phyloP scores from a whole-genome alignment of 2,797 vertebrate species.

The Enteromius mattozi region DNA sequence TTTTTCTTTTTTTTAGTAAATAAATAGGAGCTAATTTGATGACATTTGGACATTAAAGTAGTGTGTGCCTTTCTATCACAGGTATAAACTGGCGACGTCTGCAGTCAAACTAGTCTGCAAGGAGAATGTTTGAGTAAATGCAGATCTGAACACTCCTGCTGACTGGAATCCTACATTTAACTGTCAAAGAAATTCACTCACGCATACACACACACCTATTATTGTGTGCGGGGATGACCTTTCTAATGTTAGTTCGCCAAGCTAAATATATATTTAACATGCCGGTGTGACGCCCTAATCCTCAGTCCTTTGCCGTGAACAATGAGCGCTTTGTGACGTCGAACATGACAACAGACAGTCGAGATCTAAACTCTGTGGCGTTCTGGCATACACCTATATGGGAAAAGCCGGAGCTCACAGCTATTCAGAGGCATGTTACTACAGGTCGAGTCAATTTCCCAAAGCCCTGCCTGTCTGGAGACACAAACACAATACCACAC shows the following conservation, averaged over 20 bases:
- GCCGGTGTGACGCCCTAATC: slow-evolving; percentile 20
- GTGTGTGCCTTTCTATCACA: neutral
- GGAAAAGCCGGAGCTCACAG: neutral
- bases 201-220: slow-evolving; percentile 33
- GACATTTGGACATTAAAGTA: neutral
- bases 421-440: slow-evolving; percentile 37
- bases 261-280: slow-evolving; percentile 42
- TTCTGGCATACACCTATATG: slow-evolving; percentile 15
- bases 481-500: slow-evolving; percentile 24
- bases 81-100: neutral
- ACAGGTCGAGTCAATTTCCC: slow-evolving; percentile 27
- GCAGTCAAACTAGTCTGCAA: slow-evolving; percentile 31
- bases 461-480: slow-evolving; percentile 34
- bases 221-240: slow-evolving; percentile 38
- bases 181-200: slow-evolving; percentile 25
- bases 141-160: slow-evolving; percentile 25
- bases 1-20: neutral
- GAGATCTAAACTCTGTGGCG: slow-evolving; percentile 3
- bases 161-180: slow-evolving; percentile 7
- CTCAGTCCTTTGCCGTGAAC: neutral
- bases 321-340: slow-evolving; percentile 22
- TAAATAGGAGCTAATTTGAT: neutral
- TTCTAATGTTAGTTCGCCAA: slow-evolving; percentile 28
- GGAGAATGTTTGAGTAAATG: neutral
- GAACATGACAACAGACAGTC: slow-evolving; percentile 14